phyloP scores from a whole-genome alignment of 64 coral and sea anemone genomes.

The Stylophora pistillata region DNA sequence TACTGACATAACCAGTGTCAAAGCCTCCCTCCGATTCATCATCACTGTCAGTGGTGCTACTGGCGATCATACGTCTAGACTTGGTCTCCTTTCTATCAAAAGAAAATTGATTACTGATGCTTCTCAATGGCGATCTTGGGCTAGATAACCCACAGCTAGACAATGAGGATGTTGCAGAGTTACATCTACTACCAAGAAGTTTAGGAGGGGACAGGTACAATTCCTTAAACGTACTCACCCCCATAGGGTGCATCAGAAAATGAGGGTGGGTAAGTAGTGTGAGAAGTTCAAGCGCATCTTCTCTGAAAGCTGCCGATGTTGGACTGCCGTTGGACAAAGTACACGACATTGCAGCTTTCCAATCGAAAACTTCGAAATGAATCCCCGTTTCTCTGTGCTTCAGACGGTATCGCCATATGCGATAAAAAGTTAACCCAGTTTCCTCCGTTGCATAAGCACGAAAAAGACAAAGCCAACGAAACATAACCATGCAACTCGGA shows the following conservation, averaged over 20 bases:
- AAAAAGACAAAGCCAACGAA: constrained; percentile 87
- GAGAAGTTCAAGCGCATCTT: constrained; percentile 83
- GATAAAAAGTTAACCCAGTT: constrained; percentile 86
- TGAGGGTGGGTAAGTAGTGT: constrained; percentile 81
- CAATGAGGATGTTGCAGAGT: constrained; percentile 2
- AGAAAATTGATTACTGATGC: constrained; percentile 9
- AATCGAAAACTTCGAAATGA: constrained; percentile 92
- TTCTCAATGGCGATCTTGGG: constrained; percentile 30
- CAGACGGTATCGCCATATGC: constrained; percentile 87
- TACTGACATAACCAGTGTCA: constrained; percentile 77
- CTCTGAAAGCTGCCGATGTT: constrained; percentile 48
- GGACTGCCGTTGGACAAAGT: constrained; percentile 82
- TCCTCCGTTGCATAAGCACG: constrained; percentile 69
- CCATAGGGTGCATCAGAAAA: constrained; percentile 93
- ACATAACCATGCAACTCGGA: constrained; percentile 84
- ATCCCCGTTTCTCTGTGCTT: constrained; percentile 80
- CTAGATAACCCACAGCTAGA: constrained; percentile 35
- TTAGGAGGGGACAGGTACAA: constrained; percentile 16
- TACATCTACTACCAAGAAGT: constrained; percentile 4
- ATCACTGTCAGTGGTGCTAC: constrained; percentile 76
- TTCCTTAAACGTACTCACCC: constrained; percentile 26
- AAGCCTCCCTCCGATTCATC: constrained; percentile 74
- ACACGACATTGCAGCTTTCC: constrained; percentile 97
- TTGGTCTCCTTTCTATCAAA: constrained; percentile 16
- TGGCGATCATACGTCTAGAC: constrained; percentile 8